Conservation (phyloP, 2,797 vertebrate species). For the Meriones psammophilus region DNA sequence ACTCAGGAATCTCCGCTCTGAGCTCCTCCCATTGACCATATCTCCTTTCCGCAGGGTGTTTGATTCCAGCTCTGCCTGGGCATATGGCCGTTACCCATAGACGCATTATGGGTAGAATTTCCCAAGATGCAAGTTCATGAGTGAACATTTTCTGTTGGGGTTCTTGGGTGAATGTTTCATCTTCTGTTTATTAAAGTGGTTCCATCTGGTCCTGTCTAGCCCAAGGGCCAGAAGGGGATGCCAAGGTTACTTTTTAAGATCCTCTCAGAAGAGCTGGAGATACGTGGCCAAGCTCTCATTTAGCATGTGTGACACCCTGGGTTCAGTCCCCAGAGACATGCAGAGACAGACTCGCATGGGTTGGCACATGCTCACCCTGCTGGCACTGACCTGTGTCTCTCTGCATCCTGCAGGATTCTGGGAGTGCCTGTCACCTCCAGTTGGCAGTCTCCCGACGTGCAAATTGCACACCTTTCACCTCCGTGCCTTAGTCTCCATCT, state of each 20-base stretch:
- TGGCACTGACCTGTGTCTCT: accelerated
- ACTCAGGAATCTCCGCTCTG: background rate
- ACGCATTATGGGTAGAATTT: background rate
- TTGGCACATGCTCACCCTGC: background rate
- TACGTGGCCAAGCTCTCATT: background rate
- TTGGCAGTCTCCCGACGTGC: background rate
- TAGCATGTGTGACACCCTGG: background rate
- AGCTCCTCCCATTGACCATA: background rate
- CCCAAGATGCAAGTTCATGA: background rate
- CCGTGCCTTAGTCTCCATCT: background rate
- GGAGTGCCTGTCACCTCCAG: background rate
- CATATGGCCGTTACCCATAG: background rate
- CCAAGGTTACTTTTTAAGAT: background rate
- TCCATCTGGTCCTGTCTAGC: background rate
- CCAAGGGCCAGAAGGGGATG: background rate
- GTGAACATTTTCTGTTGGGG: background rate
- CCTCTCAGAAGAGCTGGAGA: background rate
- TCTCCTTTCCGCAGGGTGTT: background rate
- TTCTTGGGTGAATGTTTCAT: background rate
- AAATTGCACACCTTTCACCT: background rate
- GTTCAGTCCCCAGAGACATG: background rate
- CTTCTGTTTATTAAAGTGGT: background rate
- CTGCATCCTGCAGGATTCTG: background rate
- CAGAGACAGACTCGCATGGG: background rate
- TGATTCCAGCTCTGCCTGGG: background rate